Base-by-base conservation (phyloP, 2,888 invertebrate genomes). In the Coenonympha glycerion region DNA sequence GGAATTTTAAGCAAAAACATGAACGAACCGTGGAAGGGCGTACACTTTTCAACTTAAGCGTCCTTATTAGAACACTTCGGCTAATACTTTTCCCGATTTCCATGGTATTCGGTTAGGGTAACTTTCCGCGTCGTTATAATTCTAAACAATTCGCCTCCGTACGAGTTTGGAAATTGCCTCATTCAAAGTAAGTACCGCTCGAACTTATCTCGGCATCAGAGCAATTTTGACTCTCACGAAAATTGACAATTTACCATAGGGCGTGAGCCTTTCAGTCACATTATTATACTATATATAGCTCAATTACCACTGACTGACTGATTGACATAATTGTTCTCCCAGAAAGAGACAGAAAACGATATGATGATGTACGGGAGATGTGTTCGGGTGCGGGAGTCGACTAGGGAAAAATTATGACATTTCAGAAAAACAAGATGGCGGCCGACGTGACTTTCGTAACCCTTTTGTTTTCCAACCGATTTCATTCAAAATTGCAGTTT, bases 221-320 rank as follows among this genome's bases (percentile, higher is more conserved):
- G 64, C 61, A 64, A 66, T 66, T 67, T 61, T 54, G 58, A 59
- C 63, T 66, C 64, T 64, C 56, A 62, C 57, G 62, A 51, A 66
- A 69, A 70, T 69, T 67, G 66, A 62, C 68, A 66, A 66, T 70
- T 68, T 66, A 65, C 64, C 60, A 57, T 61, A 63, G 58, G 60
- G 60, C 61, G 46, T 52, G 53, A 52, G 47, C 37, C 48, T 54
- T 9, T 49, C 51, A 56, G 45, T 53, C 52, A 39, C 47, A 53
- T 52, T 40, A n/a, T n/a, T n/a, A n/a, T n/a, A n/a, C n/a, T n/a
- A n/a, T n/a, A n/a, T n/a, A n/a, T n/a, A n/a, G n/a, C n/a, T n/a
- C n/a, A n/a, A n/a, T n/a, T n/a, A n/a, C n/a, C n/a, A n/a, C n/a
- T n/a, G n/a, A n/a, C n/a, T n/a, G n/a, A n/a, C n/a, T n/a, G n/a